phyloP scores from a whole-genome alignment of 2,113 vertebrate genomes.

The Anas platyrhynchos region DNA sequence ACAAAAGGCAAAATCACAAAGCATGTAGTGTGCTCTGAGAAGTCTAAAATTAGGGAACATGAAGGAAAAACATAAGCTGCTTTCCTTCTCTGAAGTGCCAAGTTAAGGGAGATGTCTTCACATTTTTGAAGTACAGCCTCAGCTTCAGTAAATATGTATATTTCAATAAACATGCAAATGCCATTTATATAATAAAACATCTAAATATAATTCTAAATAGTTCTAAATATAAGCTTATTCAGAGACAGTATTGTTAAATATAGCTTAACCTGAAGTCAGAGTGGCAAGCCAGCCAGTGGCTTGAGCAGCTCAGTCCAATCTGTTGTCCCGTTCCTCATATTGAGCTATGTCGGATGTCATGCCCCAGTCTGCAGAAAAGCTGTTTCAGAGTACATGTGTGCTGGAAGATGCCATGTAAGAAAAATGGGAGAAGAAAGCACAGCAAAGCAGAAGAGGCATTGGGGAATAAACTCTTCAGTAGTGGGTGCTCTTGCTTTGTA shows the following conservation, averaged over 20 bases:
- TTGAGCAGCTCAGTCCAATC: not conserved
- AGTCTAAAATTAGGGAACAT: not conserved
- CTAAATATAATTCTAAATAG: not conserved
- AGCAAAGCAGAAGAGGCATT: not conserved
- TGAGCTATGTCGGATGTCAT: not conserved
- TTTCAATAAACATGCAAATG: not conserved
- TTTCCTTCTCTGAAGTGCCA: not conserved
- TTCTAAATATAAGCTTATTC: not conserved
- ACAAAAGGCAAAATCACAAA: not conserved
- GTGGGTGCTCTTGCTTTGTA: not conserved
- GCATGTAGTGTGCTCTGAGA: not conserved
- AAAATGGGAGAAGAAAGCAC: not conserved
- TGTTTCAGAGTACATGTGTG: fast-evolving
- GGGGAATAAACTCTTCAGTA: not conserved
- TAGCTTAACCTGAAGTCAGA: not conserved
- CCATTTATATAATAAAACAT: not conserved
- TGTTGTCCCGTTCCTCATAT: fast-evolving
- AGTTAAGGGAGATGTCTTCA: not conserved
- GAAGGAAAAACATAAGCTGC: not conserved
- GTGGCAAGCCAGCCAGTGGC: not conserved
- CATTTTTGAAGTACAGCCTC: not conserved
- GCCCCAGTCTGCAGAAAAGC: not conserved
- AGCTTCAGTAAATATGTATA: not conserved
- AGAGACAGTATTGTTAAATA: fast-evolving
- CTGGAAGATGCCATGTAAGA: not conserved